These are phyloP conservation scores for Petroica traversi DNA, from an alignment of 2,113 vertebrate genomes.

Conservation along the genomic window DNA sequence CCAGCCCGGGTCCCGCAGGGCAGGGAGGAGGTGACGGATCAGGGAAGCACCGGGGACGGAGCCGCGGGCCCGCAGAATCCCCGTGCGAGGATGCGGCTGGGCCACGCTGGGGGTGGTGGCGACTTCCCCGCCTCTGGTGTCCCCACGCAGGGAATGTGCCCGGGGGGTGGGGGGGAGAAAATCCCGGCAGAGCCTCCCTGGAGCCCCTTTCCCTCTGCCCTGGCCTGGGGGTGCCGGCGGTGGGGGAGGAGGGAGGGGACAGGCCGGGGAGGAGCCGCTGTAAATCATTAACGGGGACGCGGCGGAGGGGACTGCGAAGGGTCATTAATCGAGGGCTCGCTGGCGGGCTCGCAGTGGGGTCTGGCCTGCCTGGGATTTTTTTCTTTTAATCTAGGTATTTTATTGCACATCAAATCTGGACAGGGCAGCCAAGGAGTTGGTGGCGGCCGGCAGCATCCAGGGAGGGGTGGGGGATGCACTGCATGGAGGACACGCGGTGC, in stretches of 20 bases:
- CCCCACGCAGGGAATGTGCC: not conserved
- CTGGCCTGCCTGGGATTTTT: not conserved
- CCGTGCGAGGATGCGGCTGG: rapidly evolving
- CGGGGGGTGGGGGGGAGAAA: rapidly evolving
- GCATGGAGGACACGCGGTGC: not conserved
- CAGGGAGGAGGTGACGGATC: not conserved
- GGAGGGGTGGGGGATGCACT: not conserved
- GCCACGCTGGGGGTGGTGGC: rapidly evolving
- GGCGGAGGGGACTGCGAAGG: not conserved
- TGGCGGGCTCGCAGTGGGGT: not conserved
- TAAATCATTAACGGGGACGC: not conserved
- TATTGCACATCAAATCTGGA: not conserved
- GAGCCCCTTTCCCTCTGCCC: not conserved
- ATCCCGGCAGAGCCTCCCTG: not conserved
- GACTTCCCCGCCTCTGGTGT: not conserved
- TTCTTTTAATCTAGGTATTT: not conserved
- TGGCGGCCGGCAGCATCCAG: rapidly evolving
- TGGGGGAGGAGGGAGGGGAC: no score
- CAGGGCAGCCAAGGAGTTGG: not conserved
- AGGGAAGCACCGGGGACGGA: not conserved
- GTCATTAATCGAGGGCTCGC: not conserved
- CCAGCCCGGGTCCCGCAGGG: rapidly evolving
- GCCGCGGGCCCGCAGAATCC: not conserved
- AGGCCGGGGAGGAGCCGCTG: not conserved
- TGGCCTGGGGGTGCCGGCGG: not conserved